phyloP scores from a whole-genome alignment of 2,113 vertebrate genomes.

The Gymnocephalus cernua region DNA sequence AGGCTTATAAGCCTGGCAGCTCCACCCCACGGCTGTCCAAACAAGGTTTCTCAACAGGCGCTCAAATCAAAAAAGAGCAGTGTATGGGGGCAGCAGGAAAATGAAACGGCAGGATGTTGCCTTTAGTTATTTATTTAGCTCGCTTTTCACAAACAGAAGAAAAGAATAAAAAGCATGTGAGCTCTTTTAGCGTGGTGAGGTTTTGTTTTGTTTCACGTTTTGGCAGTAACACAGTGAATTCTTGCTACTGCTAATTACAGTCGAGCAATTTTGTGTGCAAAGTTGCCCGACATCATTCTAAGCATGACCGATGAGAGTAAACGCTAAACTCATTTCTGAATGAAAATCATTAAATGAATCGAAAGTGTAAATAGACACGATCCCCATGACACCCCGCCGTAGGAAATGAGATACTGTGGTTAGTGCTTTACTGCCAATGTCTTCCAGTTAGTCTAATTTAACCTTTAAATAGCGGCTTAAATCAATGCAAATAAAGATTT shows the following conservation, averaged over 20 bases:
- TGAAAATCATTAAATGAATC: constrained; percentile 71
- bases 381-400: constrained; percentile 56
- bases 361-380: constrained; percentile 73
- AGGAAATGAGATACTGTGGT: constrained; percentile 63
- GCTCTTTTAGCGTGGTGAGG: constrained; percentile 49
- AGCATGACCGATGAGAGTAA: constrained; percentile 65
- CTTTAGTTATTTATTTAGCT: constrained; percentile 84
- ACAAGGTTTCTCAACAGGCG: constrained; percentile 89
- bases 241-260: constrained; percentile 68
- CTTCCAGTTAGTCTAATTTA: constrained; percentile 64
- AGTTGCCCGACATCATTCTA: constrained; percentile 63
- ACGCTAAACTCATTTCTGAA: constrained; percentile 68
- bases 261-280: constrained; percentile 48
- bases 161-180: constrained; percentile 69
- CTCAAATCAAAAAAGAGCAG: constrained; percentile 89
- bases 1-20: constrained; percentile 87
- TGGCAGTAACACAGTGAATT: constrained; percentile 52
- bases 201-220: constrained; percentile 28
- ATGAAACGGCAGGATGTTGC: constrained; percentile 82
- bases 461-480: constrained; percentile 73
- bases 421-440: constrained; percentile 57
- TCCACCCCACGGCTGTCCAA: constrained; percentile 89
- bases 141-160: constrained; percentile 73
- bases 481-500: constrained; percentile 73
- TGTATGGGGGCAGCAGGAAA: constrained; percentile 78